These are phyloP conservation scores for Echinops telfairi DNA, from an alignment of 2,113 vertebrate species.

Conservation along the genomic window DNA sequence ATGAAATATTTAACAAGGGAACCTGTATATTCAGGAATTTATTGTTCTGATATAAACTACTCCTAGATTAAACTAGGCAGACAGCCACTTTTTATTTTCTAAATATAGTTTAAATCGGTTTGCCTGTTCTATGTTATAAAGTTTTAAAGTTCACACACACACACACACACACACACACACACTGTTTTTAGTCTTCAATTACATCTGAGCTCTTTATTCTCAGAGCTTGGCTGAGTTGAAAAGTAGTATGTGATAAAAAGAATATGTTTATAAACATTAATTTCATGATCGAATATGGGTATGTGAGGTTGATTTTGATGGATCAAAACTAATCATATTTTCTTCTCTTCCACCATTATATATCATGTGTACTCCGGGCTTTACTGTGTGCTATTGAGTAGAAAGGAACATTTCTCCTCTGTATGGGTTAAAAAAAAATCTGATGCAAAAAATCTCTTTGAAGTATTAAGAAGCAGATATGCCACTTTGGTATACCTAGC, in stretches of 20 bases:
- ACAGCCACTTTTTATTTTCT: slow-evolving; percentile 78
- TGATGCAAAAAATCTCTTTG: no score
- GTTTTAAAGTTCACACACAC: slow-evolving; percentile 38
- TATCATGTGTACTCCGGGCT: background rate
- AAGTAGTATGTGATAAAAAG: slow-evolving; percentile 49
- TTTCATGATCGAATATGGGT: slow-evolving; percentile 46
- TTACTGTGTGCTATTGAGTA: background rate
- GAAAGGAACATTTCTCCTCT: background rate
- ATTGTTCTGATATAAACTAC: slow-evolving; percentile 81
- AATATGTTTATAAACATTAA: slow-evolving; percentile 1
- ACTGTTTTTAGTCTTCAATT: slow-evolving; percentile 59
- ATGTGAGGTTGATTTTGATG: background rate
- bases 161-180: background rate
- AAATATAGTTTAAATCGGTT: slow-evolving; percentile 77
- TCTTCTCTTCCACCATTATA: slow-evolving; percentile 14
- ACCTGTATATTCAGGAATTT: slow-evolving; percentile 74
- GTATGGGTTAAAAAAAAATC: background rate
- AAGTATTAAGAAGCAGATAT: no score
- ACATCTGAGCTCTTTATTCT: slow-evolving; percentile 52
- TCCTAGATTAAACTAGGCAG: slow-evolving; percentile 78
- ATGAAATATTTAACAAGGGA: slow-evolving; percentile 83
- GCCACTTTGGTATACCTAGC: no score
- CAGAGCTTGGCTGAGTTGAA: slow-evolving; percentile 40
- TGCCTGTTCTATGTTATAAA: slow-evolving; percentile 70
- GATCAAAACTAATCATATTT: slow-evolving; percentile 16